A percentile compares a stretch with the other conserved stretches of the same genome.
Conservation (phyloP, 2,888 invertebrate genomes). For the Standfussiana lucernea region DNA sequence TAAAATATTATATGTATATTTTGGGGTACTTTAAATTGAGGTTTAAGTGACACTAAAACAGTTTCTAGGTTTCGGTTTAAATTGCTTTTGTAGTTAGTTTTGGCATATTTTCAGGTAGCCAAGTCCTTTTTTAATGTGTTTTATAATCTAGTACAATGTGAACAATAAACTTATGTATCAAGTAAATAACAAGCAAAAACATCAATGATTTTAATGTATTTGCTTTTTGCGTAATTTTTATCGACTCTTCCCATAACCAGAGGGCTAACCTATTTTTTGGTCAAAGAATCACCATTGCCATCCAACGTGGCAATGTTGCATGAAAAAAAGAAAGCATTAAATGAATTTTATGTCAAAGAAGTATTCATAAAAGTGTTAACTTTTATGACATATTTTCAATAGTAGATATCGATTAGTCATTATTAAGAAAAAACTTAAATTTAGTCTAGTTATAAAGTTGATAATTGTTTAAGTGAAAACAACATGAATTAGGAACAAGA, state of each 20-base stretch:
- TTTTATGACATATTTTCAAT: background rate
- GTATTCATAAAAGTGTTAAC: no score
- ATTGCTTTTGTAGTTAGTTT: conserved; percentile 31
- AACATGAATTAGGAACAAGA: background rate
- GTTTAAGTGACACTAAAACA: conserved; percentile 35
- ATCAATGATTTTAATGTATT: background rate
- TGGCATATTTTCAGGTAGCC: background rate
- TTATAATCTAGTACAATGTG: background rate
- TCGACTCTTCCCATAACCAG: no score
- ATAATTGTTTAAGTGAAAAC: no score
- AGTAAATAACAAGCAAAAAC: background rate
- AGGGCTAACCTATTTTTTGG: no score
- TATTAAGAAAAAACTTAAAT: no score
- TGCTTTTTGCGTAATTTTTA: no score
- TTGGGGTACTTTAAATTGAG: conserved; percentile 30
- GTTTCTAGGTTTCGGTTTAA: conserved; percentile 19
- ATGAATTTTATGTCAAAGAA: no score
- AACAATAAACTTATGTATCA: background rate
- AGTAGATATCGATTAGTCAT: background rate
- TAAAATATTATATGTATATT: conserved; percentile 58
- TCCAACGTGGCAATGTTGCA: no score
- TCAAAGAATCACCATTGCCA: no score
- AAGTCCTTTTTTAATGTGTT: background rate
- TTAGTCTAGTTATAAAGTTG: background rate
- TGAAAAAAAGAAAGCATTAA: no score